These are phyloP conservation scores for Scaptomyza pallida DNA, from an alignment of 1,140 invertebrate genomes.

Conservation along the genomic window DNA sequence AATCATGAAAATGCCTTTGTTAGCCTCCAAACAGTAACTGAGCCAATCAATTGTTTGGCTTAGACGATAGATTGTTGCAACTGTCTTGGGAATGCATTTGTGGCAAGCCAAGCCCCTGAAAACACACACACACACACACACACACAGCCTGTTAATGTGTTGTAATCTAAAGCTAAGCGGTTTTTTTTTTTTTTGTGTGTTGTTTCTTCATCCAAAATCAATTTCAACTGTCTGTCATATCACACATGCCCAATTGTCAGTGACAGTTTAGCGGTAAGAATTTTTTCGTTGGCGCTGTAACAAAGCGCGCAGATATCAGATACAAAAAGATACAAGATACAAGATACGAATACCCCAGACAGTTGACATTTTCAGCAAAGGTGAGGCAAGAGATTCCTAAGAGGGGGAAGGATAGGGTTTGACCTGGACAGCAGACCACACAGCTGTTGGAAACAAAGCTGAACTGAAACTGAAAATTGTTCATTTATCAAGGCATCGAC, in stretches of 20 bases:
- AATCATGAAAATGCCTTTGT: not conserved
- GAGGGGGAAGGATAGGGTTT: constrained; percentile 16
- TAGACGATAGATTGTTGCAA: not conserved
- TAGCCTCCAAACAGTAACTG: not conserved
- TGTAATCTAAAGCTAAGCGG: constrained; percentile 73
- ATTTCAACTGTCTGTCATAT: constrained; percentile 76
- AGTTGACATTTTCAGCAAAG: constrained; percentile 44
- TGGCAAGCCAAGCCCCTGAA: constrained; percentile 35
- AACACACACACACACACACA: constrained; percentile 18
- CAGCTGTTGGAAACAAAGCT: not conserved
- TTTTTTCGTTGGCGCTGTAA: constrained; percentile 20
- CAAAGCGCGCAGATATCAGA: constrained; percentile 8
- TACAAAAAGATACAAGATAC: constrained; percentile 4
- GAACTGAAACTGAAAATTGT: not conserved
- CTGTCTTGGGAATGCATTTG: constrained; percentile 20
- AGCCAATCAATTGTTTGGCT: constrained; percentile 11
- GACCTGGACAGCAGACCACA: constrained; percentile 20
- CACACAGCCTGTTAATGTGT: constrained; percentile 58
- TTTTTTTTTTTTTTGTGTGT: constrained; percentile 52
- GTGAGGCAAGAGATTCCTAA: no score
- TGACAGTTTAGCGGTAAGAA: constrained; percentile 72
- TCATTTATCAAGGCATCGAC: constrained; percentile 68
- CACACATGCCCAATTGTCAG: constrained; percentile 67
- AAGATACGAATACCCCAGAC: constrained; percentile 31
- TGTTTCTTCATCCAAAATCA: constrained; percentile 47